Evolutionary conservation across 2,888 invertebrate species (phyloP), one percentile per base, ranked within the genome.

Genomic region (Agelastica alni): DNA sequence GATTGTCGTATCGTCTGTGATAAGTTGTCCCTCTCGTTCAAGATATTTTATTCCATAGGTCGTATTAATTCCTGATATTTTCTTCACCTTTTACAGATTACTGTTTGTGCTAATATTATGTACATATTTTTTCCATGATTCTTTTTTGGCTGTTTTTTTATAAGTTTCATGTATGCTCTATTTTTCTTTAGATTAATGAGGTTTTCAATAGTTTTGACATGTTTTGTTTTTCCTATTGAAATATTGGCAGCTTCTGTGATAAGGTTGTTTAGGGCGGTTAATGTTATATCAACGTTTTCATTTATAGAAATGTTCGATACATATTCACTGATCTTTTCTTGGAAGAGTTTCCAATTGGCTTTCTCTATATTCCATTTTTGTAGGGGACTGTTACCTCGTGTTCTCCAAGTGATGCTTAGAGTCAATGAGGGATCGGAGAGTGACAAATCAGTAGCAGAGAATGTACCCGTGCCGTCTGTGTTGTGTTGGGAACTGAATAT

Each of bases 181-280:
- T 36, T 36, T 34, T 14, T 44, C 28, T 44, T 31, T 10, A 30
- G 13, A 17, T 44, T 31, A 9, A 44, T 44, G 4, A 30, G 44
- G n/a, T 44, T 44, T 13, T 44, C 30, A 14, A 7, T 44, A 6
- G 28, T 44, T 13, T 10, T 44, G 7, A 30, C 7, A 2, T 31
- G 30, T 44, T 30, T 31, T 31, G 16, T 30, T 4, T 30, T n/a
- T n/a, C n/a, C n/a, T n/a, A n/a, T n/a, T n/a, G n/a, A n/a, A n/a
- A n/a, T n/a, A n/a, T n/a, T n/a, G n/a, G n/a, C n/a, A n/a, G n/a
- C 3, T 30, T 30, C 30, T 30, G 2, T 30, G n/a, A 30, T 10
- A 10, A 30, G 10, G 3, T 30, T 7, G 30, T 30, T 30, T 3
- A 30, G 10, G n/a, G n/a, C n/a, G n/a, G 30, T 10, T 30, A 30